phyloP scores from a whole-genome alignment of 2,797 vertebrate species.

The Huso huso region DNA sequence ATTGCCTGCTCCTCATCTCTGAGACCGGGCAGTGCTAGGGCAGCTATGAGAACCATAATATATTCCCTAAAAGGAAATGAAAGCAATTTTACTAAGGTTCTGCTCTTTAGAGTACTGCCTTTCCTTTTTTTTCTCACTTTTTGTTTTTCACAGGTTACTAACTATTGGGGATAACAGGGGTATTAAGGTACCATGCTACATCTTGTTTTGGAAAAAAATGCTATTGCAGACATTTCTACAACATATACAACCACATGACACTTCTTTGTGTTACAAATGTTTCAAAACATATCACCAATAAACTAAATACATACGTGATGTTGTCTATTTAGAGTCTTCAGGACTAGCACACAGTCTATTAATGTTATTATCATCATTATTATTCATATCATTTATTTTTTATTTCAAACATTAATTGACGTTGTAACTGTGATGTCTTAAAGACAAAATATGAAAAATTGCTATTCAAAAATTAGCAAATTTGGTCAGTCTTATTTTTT shows the following conservation, averaged over 20 bases:
- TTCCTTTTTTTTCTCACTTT: too few species aligned
- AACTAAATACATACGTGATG: constrained; percentile 23
- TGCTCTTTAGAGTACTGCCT: too few species aligned
- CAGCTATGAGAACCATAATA: too few species aligned
- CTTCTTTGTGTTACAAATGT: constrained; percentile 62
- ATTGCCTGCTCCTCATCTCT: too few species aligned
- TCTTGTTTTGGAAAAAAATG: too few species aligned
- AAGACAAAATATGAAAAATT: constrained; percentile 75
- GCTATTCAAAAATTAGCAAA: constrained; percentile 74
- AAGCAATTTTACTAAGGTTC: too few species aligned
- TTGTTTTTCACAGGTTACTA: too few species aligned
- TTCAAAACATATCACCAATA: constrained; percentile 20
- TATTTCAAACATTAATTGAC: constrained; percentile 36
- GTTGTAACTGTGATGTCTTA: constrained; percentile 72
- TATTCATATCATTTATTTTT: constrained; percentile 28
- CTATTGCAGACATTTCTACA: constrained; percentile 77
- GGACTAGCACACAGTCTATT: constrained; percentile 80
- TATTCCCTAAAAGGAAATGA: too few species aligned
- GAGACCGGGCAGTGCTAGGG: too few species aligned
- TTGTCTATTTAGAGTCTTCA: constrained; percentile 95
- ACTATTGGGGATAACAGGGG: too few species aligned
- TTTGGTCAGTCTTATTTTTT: constrained; percentile 84
- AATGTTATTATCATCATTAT: not conserved
- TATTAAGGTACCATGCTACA: too few species aligned
- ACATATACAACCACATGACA: constrained; percentile 78